A percentile compares a stretch with the other conserved stretches of the same genome.
Conservation (phyloP, 1,140 invertebrate species). For the Cryptotermes secundus region DNA sequence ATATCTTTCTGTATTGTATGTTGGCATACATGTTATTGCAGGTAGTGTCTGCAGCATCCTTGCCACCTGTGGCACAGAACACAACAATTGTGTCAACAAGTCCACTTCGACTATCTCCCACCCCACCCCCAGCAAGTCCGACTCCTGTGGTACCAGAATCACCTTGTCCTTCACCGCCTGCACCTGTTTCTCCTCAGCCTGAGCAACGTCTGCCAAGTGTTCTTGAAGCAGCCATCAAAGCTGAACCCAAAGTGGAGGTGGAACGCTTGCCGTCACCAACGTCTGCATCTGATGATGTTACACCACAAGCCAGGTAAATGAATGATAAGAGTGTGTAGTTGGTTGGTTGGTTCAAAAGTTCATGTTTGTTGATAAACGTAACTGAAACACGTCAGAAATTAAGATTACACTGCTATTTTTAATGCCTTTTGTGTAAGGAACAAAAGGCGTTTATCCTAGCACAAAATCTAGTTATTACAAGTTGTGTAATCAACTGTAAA, state of each 20-base stretch:
- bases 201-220: slow-evolving; percentile 61
- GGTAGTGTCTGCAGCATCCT: slow-evolving; percentile 55
- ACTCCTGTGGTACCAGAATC: slow-evolving; percentile 52
- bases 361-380: neutral
- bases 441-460: too few species aligned
- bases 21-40: slow-evolving; percentile 36
- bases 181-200: slow-evolving; percentile 38
- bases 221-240: slow-evolving; percentile 81
- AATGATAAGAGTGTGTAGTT: too few species aligned
- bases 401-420: too few species aligned
- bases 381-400: neutral
- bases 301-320: slow-evolving; percentile 41
- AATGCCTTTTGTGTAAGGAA: too few species aligned
- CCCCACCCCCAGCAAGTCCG: slow-evolving; percentile 38
- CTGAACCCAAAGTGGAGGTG: slow-evolving; percentile 81
- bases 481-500: too few species aligned
- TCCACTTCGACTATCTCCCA: slow-evolving; percentile 40
- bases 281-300: slow-evolving; percentile 39
- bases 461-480: too few species aligned
- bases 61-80: slow-evolving; percentile 57
- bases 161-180: slow-evolving; percentile 48
- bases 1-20: too few species aligned
- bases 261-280: slow-evolving; percentile 57
- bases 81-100: slow-evolving; percentile 56
- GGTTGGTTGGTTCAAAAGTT: too few species aligned